phyloP scores from a whole-genome alignment of 2,113 vertebrate species.

The Sinocyclocheilus rhinocerous region DNA sequence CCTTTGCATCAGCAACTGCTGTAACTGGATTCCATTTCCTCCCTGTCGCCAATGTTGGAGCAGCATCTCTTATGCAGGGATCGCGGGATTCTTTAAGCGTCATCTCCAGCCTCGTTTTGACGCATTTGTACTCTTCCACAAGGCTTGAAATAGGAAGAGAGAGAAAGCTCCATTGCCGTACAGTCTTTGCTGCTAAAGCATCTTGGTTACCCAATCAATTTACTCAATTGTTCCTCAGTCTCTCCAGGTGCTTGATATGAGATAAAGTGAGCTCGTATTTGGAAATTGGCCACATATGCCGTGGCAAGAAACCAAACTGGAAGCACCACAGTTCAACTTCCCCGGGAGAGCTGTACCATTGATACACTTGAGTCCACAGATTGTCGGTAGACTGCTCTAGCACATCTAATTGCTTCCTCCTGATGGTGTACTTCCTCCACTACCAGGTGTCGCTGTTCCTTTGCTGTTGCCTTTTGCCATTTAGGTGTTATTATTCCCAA shows the following conservation, averaged over 20 bases:
- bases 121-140: background rate
- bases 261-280: no score
- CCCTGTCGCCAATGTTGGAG: background rate
- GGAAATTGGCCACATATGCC: no score
- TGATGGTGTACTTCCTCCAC: constrained; percentile 21
- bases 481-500: background rate
- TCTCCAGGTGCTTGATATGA: no score
- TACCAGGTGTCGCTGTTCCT: background rate
- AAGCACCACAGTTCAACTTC: no score
- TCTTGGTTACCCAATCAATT: no score
- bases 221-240: no score
- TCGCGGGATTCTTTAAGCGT: background rate
- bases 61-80: background rate
- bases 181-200: no score
- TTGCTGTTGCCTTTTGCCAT: background rate
- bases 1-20: background rate
- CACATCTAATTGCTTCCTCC: constrained; percentile 38
- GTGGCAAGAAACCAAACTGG: no score
- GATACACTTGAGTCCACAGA: no score
- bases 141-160: constrained; percentile 30
- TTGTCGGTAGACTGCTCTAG: constrained; percentile 9
- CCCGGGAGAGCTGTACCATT: no score
- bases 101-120: background rate
- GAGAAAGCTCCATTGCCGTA: no score
- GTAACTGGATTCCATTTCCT: background rate